A percentile compares a stretch with the other conserved stretches of the same genome.
Conservation (phyloP, 2,797 vertebrate genomes). For the Numenius phaeopus region DNA sequence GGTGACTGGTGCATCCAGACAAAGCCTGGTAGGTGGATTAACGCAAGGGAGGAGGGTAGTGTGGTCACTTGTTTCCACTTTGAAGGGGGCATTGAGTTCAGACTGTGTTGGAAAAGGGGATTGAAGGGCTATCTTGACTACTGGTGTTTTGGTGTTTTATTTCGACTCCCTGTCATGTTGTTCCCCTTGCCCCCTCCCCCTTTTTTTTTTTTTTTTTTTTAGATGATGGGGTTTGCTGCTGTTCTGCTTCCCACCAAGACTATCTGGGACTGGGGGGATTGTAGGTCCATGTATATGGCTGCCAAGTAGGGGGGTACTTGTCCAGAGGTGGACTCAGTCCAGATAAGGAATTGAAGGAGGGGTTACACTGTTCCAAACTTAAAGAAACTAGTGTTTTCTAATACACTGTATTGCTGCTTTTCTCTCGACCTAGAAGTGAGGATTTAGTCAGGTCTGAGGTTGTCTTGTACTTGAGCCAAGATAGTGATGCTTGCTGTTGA, state of each 20-base stretch:
- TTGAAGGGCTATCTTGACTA: not conserved
- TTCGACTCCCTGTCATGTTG: not conserved
- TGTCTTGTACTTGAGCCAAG: slow-evolving; percentile 16
- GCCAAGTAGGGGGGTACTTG: not conserved
- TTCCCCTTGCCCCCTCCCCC: not conserved
- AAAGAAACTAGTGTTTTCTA: not conserved
- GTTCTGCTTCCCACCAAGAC: not conserved
- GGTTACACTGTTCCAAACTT: not conserved
- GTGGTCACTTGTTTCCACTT: accelerated
- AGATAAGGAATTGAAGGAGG: not conserved
- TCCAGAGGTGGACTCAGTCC: not conserved
- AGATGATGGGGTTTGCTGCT: not conserved
- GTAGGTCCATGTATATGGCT: not conserved
- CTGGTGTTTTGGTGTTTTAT: not conserved
- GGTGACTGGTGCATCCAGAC: accelerated
- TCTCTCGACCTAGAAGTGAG: not conserved
- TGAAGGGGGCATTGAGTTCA: not conserved
- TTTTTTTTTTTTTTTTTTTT: not conserved
- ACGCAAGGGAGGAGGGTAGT: not conserved
- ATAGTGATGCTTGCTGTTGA: not conserved
- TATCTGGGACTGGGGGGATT: not conserved
- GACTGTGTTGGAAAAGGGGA: accelerated
- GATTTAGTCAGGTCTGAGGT: not conserved
- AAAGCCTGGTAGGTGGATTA: not conserved
- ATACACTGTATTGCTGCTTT: not conserved